Evolutionary conservation across 2,797 vertebrate species (phyloP).

Genomic region (Fistularia tabacaria): DNA sequence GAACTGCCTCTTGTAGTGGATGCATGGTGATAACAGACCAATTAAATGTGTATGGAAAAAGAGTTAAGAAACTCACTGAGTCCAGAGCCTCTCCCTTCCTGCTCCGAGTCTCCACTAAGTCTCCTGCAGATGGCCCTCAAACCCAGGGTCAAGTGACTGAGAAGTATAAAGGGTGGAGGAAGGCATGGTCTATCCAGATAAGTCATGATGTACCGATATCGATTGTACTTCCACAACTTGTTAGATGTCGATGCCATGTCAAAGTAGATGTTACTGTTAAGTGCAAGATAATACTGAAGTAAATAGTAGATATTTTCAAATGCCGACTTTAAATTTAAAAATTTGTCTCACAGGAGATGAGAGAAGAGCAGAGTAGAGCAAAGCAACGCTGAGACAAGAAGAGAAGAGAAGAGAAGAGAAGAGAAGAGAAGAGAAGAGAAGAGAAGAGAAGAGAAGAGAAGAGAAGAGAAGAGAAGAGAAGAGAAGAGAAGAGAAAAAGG

Average conservation of each 20-base stretch:
- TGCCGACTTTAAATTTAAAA: not conserved
- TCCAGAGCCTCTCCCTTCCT: constrained; percentile 81
- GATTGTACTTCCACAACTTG: constrained; percentile 95
- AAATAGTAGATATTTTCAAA: not conserved
- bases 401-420: no score
- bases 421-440: no score
- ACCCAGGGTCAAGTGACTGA: constrained; percentile 80
- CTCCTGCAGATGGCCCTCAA: constrained; percentile 74
- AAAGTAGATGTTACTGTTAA: constrained; percentile 87
- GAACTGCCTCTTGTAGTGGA: not conserved
- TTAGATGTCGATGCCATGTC: constrained; percentile 89
- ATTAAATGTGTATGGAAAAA: no score
- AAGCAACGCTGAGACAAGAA: no score
- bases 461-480: no score
- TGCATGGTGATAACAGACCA: constrained; percentile 1
- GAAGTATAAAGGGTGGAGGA: constrained; percentile 87
- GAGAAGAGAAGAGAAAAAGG: no score
- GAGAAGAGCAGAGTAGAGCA: no score
- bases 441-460: no score
- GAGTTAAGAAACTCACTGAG: constrained; percentile 81
- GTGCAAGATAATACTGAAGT: not conserved
- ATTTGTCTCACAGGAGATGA: no score
- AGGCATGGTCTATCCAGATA: constrained; percentile 92
- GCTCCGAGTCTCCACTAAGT: constrained; percentile 64
- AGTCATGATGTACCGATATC: constrained; percentile 95